Conservation (phyloP, 2,113 vertebrate genomes). For the Odocoileus virginianus region DNA sequence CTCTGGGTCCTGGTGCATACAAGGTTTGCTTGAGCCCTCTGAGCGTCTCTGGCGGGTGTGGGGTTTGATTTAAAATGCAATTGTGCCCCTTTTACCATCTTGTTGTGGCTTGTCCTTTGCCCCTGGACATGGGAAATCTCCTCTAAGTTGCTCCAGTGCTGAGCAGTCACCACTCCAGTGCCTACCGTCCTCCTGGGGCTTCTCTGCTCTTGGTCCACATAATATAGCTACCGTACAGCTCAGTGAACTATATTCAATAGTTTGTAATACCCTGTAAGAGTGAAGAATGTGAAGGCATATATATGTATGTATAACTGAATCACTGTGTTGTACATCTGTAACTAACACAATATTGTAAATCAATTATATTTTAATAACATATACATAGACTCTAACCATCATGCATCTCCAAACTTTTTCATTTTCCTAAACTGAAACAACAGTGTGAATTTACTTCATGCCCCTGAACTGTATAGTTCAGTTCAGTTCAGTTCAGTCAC, state of each 20-base stretch:
- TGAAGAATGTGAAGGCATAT: background rate
- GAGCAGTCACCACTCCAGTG: rapidly evolving
- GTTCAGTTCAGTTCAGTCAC: no score
- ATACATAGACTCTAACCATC: background rate
- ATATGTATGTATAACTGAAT: background rate
- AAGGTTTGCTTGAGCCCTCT: background rate
- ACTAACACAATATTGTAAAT: background rate
- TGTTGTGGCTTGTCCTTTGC: background rate
- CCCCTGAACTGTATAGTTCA: background rate
- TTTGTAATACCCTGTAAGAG: background rate
- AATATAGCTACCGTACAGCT: background rate
- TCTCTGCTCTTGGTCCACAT: background rate
- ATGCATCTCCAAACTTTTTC: background rate
- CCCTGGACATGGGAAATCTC: background rate
- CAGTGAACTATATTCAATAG: background rate
- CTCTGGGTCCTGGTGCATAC: background rate
- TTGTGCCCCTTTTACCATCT: background rate
- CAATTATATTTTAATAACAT: background rate
- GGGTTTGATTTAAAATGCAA: background rate
- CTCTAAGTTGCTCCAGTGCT: background rate
- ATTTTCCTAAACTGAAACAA: background rate
- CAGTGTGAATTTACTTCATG: background rate
- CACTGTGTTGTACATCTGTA: background rate
- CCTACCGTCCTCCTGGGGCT: background rate
- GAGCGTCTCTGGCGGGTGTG: background rate